phyloP scores from a whole-genome alignment of 1,140 invertebrate species.

The Batillaria attramentaria region DNA sequence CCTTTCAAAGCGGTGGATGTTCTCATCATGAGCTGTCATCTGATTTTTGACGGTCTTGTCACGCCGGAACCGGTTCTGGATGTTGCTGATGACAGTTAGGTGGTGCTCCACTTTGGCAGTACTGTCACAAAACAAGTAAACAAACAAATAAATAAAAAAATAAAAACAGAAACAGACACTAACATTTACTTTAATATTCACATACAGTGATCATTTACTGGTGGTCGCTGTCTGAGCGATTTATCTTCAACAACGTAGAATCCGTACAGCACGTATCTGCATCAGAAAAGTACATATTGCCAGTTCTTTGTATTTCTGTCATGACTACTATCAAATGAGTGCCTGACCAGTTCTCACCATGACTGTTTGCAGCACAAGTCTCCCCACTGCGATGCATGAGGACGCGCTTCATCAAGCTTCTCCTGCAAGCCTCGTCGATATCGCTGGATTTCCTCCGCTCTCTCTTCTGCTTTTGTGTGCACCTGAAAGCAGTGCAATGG shows the following conservation, averaged over 20 bases:
- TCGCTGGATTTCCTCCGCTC: conserved; percentile 20
- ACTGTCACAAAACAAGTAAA: conserved; percentile 9
- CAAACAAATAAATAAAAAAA: not conserved
- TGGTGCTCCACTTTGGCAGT: conserved; percentile 29
- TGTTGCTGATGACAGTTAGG: conserved; percentile 29
- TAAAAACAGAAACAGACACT: not conserved
- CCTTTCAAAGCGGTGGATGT: conserved; percentile 40
- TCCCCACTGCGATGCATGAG: not conserved
- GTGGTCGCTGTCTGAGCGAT: too few species aligned
- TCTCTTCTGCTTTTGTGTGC: conserved; percentile 27
- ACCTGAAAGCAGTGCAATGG: conserved; percentile 31
- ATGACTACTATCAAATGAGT: too few species aligned
- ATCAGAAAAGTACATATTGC: not conserved
- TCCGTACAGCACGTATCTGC: not conserved
- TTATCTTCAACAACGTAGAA: too few species aligned
- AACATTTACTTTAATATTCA: too few species aligned
- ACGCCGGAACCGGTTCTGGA: conserved; percentile 35
- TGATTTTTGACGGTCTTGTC: conserved; percentile 38
- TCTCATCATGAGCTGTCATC: conserved; percentile 40
- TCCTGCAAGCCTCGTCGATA: conserved; percentile 4
- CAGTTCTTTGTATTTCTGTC: too few species aligned
- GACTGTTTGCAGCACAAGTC: conserved; percentile 5
- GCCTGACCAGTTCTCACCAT: too few species aligned
- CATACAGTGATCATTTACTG: too few species aligned
- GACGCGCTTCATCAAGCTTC: conserved; percentile 22